Evolutionary conservation across 2,113 vertebrate species (phyloP).

Genomic region (Hippocampus barbouri): DNA sequence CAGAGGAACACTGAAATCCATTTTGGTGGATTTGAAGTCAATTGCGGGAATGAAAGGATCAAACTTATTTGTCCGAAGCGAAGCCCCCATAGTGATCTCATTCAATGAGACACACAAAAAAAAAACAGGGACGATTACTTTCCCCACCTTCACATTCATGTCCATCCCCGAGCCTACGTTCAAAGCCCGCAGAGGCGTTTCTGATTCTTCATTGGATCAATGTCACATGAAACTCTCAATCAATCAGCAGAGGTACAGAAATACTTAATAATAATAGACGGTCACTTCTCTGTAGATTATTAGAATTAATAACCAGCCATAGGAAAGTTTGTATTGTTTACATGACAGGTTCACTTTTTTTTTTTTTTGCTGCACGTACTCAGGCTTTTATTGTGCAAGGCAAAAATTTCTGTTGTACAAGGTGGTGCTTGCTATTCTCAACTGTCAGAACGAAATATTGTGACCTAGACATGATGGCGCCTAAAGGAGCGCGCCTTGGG

Average conservation of each 20-base stretch:
- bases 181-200: background rate
- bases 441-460: too few species aligned
- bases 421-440: too few species aligned
- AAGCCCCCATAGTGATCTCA: slow-evolving; percentile 42
- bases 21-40: slow-evolving; percentile 60
- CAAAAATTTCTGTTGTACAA: too few species aligned
- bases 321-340: too few species aligned
- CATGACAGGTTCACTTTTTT: too few species aligned
- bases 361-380: too few species aligned
- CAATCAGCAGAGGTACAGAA: background rate
- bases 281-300: too few species aligned
- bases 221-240: background rate
- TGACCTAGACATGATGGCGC: too few species aligned
- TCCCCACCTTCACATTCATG: background rate
- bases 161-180: background rate
- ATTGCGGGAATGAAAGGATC: slow-evolving; percentile 61
- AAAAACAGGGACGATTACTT: background rate
- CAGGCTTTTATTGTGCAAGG: too few species aligned
- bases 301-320: too few species aligned
- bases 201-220: background rate
- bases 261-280: background rate
- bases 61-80: slow-evolving; percentile 42
- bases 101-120: slow-evolving; percentile 31
- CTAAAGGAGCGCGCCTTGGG: too few species aligned
- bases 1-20: slow-evolving; percentile 53